Percentiles rank a stretch among this genome's conserved stretches.
Evolutionary conservation across 2,797 vertebrate genomes (phyloP).

Genomic region (Petrocephalus sullivani): DNA sequence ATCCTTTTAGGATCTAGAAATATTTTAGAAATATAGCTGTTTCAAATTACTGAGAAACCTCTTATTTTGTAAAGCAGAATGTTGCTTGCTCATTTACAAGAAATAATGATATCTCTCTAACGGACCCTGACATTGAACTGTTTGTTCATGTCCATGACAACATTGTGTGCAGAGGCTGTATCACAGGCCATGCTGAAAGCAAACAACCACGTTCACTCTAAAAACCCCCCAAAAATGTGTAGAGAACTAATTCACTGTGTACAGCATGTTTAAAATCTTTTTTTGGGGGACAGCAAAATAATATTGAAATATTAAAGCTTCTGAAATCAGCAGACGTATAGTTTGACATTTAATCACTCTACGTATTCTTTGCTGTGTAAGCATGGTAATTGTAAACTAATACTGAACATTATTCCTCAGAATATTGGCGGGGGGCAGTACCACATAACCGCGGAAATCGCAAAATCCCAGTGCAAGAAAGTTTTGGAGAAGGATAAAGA

Average conservation of each 20-base stretch:
- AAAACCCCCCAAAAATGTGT: not conserved
- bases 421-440: constrained; percentile 13
- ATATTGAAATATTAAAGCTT: not conserved
- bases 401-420: not conserved
- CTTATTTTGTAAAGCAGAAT: not conserved
- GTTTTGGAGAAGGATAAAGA: not conserved
- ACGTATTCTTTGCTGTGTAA: not conserved
- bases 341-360: not conserved
- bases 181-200: not conserved
- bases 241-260: not conserved
- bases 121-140: not conserved
- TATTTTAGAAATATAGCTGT: not conserved
- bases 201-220: not conserved
- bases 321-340: not conserved
- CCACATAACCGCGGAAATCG: constrained; percentile 7
- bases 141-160: not conserved
- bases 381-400: not conserved
- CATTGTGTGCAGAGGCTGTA: not conserved
- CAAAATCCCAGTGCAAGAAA: not conserved
- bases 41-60: not conserved
- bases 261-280: not conserved
- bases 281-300: not conserved
- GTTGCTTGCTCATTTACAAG: not conserved
- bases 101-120: not conserved
- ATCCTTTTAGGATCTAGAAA: not conserved